phyloP scores from a whole-genome alignment of 2,888 invertebrate species.

The Tenthredo livida region DNA sequence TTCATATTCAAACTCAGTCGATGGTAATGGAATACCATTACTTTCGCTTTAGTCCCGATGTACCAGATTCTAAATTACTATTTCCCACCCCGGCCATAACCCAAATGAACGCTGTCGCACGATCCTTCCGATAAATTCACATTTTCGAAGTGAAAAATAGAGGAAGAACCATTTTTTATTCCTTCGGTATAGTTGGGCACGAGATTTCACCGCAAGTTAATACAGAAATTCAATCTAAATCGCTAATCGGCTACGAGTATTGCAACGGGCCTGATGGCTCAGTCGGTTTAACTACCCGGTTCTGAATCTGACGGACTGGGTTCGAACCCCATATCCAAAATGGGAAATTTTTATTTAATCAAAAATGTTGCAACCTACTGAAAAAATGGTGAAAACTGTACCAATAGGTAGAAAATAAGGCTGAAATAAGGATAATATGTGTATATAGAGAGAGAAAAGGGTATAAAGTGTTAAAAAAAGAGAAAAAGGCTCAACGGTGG shows the following conservation, averaged over 20 bases:
- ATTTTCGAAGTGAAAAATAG: background rate
- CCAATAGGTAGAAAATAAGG: background rate
- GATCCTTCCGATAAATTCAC: background rate
- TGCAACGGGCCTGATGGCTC: background rate
- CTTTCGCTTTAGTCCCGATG: slow-evolving; percentile 58
- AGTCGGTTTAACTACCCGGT: background rate
- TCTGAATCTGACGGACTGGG: background rate
- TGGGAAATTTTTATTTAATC: background rate
- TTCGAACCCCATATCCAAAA: background rate
- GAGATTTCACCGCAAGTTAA: background rate
- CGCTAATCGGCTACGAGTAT: background rate
- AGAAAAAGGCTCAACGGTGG: slow-evolving; percentile 26
- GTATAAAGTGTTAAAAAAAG: background rate
- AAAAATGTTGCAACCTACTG: background rate
- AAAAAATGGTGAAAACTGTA: slow-evolving; percentile 19
- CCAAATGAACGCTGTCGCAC: background rate
- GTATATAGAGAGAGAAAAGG: slow-evolving; percentile 51
- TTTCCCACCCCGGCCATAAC: background rate
- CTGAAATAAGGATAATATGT: background rate
- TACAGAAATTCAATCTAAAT: background rate
- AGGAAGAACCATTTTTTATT: background rate
- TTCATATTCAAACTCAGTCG: slow-evolving; percentile 65
- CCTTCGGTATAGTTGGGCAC: background rate
- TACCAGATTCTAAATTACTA: background rate
- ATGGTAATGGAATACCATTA: slow-evolving; percentile 67